phyloP scores from a whole-genome alignment of 2,113 vertebrate genomes.

The Lynx canadensis region DNA sequence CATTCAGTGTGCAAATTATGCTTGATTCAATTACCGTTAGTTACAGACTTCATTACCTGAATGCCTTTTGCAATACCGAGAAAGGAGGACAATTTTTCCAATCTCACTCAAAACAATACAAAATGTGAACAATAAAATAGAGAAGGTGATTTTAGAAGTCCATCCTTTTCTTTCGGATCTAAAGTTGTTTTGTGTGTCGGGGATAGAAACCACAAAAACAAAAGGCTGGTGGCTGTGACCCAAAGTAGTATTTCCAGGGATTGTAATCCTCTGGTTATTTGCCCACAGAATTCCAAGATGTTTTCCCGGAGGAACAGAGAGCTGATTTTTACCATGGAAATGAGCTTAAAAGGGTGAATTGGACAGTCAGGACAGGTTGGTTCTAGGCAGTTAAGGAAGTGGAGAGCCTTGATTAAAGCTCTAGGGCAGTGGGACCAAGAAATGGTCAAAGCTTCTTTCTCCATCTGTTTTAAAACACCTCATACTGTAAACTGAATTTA shows the following conservation, averaged over 20 bases:
- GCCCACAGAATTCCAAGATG: slow-evolving; percentile 21
- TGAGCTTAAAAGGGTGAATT: slow-evolving; percentile 32
- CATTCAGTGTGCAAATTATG: slow-evolving; percentile 91
- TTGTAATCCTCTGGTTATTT: slow-evolving; percentile 33
- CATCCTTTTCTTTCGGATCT: slow-evolving; percentile 62
- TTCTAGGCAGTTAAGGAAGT: slow-evolving; percentile 27
- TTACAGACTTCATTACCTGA: slow-evolving; percentile 93
- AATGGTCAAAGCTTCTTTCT: not conserved
- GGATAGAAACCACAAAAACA: slow-evolving; percentile 69
- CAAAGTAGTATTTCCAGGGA: slow-evolving; percentile 47
- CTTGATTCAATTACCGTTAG: slow-evolving; percentile 92
- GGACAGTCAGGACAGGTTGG: not conserved
- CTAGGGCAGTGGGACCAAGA: not conserved
- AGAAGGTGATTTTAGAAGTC: slow-evolving; percentile 67
- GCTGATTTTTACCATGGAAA: slow-evolving; percentile 46
- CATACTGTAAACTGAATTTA: not conserved
- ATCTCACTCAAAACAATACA: slow-evolving; percentile 82
- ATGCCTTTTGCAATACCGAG: slow-evolving; percentile 81
- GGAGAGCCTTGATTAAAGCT: slow-evolving; percentile 43
- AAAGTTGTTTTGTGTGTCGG: slow-evolving; percentile 70
- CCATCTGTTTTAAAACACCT: slow-evolving; percentile 6
- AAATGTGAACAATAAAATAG: slow-evolving; percentile 79
- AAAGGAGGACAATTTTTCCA: slow-evolving; percentile 82
- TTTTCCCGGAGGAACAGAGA: slow-evolving; percentile 37
- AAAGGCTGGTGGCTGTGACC: slow-evolving; percentile 51